phyloP scores from a whole-genome alignment of 2,797 vertebrate genomes.

The Gastrophryne carolinensis region DNA sequence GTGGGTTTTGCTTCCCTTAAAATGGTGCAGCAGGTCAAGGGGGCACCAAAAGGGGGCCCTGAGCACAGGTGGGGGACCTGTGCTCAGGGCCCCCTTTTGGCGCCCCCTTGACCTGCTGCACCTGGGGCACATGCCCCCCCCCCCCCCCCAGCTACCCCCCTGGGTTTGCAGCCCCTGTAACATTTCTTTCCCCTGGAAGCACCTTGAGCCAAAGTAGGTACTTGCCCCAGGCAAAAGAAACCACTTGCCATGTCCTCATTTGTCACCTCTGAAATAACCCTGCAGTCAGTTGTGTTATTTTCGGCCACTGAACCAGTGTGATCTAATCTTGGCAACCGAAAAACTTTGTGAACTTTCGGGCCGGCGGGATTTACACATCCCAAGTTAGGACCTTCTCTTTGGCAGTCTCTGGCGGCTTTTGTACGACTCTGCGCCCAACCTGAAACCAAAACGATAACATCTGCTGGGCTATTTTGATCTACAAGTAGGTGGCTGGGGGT shows the following conservation, averaged over 20 bases:
- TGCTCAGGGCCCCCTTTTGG: no score
- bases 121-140: no score
- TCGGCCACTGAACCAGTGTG: slow-evolving; percentile 55
- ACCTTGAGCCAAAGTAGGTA: no score
- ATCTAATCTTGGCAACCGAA: slow-evolving; percentile 61
- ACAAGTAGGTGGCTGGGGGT: slow-evolving; percentile 31
- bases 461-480: slow-evolving; percentile 23
- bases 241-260: slow-evolving; percentile 41
- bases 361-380: slow-evolving; percentile 47
- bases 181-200: no score
- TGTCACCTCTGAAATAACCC: slow-evolving; percentile 28
- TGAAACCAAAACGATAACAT: background rate
- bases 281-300: slow-evolving; percentile 49
- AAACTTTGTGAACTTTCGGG: slow-evolving; percentile 57
- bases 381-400: slow-evolving; percentile 47
- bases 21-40: no score
- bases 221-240: slow-evolving; percentile 16
- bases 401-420: background rate
- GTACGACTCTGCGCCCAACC: background rate
- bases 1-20: no score
- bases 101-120: no score
- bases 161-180: no score
- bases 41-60: no score
- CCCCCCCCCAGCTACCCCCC: no score
- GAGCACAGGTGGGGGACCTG: no score